Percentiles rank a stretch among this genome's conserved stretches.
Conservation (phyloP, 2,113 vertebrate genomes). For the Mastomys natalensis region DNA sequence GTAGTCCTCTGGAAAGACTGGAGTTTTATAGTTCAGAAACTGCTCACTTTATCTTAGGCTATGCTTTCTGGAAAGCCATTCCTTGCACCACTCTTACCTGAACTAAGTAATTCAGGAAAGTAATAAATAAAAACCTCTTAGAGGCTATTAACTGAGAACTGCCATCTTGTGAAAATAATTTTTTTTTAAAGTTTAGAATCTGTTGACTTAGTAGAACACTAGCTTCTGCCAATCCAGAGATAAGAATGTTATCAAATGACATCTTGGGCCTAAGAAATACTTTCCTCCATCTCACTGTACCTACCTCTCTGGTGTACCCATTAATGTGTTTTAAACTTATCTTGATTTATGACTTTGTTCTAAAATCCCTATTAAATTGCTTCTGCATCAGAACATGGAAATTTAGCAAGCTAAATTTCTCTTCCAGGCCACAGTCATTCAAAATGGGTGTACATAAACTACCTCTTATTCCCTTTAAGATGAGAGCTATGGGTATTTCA, state of each 20-base stretch:
- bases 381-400: background rate
- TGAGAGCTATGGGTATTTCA: background rate
- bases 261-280: background rate
- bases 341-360: background rate
- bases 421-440: background rate
- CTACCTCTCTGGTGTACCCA: no score
- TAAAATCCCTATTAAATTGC: background rate
- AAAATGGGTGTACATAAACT: background rate
- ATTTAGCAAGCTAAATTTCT: background rate
- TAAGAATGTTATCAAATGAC: background rate
- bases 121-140: background rate
- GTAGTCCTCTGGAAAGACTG: background rate
- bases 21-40: background rate
- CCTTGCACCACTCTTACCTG: background rate
- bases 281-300: background rate
- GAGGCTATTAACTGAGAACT: background rate
- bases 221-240: background rate
- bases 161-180: background rate
- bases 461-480: background rate
- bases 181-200: background rate
- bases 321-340: background rate
- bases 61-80: background rate
- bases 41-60: background rate
- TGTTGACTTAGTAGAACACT: background rate
- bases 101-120: background rate